These are phyloP conservation scores for Propithecus deckenii DNA, from an alignment of 2,797 vertebrate species.

Conservation along the genomic window DNA sequence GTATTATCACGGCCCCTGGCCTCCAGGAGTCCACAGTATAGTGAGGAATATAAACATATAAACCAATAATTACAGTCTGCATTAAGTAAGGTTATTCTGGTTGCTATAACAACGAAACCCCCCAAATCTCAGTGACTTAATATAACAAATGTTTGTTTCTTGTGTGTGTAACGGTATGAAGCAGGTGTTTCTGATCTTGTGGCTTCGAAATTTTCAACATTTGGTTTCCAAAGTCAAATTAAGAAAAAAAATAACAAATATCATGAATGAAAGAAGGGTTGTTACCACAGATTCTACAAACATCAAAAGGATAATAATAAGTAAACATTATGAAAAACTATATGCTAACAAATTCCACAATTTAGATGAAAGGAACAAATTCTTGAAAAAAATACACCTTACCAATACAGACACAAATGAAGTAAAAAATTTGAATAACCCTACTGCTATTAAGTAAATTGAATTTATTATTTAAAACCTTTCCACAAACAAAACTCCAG, in stretches of 20 bases:
- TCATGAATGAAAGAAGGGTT: not conserved
- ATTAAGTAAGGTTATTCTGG: not conserved
- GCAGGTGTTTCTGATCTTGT: not conserved
- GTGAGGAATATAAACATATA: not conserved
- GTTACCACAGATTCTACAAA: not conserved
- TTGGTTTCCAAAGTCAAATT: slow-evolving; percentile 11
- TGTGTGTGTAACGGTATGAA: not conserved
- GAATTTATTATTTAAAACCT: slow-evolving; percentile 40
- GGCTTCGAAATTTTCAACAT: not conserved
- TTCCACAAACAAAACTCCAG: slow-evolving; percentile 49
- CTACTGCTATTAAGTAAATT: slow-evolving; percentile 22
- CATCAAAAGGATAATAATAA: not conserved
- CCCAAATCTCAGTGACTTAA: not conserved
- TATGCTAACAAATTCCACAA: slow-evolving; percentile 15
- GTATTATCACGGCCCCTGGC: not conserved
- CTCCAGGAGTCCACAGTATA: not conserved
- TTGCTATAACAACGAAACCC: not conserved
- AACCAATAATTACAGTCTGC: not conserved
- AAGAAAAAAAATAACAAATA: slow-evolving; percentile 26
- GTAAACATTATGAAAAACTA: slow-evolving; percentile 1
- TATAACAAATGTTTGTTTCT: not conserved
- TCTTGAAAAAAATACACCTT: slow-evolving; percentile 13
- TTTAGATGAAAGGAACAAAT: slow-evolving; percentile 36
- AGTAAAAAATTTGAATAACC: not conserved
- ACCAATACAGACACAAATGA: slow-evolving; percentile 25